Conservation (phyloP, 2,113 vertebrate genomes). For the Catagonus wagneri region DNA sequence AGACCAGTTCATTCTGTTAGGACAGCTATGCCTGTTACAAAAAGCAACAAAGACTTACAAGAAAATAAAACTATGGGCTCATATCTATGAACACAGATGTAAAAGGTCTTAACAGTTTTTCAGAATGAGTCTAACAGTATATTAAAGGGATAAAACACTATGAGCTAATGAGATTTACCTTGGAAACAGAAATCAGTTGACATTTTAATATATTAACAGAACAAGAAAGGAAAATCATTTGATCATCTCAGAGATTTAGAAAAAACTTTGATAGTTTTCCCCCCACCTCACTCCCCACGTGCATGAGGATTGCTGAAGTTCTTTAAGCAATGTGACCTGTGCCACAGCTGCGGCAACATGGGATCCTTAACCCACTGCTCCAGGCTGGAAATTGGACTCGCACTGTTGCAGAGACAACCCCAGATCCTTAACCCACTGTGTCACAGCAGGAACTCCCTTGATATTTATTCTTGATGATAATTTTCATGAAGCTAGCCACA, state of each 20-base stretch:
- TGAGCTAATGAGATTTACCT: conserved; percentile 24
- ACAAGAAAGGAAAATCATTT: not conserved
- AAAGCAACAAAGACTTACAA: not conserved
- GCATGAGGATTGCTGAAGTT: no score
- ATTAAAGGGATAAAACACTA: not conserved
- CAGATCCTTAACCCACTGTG: no score
- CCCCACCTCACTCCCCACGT: no score
- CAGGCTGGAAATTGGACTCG: no score
- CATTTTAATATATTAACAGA: not conserved
- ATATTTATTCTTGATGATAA: not conserved
- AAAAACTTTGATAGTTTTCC: not conserved
- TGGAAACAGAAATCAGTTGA: not conserved
- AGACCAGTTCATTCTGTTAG: not conserved
- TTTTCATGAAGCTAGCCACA: not conserved
- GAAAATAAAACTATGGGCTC: not conserved
- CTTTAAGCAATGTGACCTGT: no score
- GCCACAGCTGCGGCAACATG: no score
- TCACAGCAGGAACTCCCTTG: no score
- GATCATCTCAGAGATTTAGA: not conserved
- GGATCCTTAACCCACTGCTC: no score
- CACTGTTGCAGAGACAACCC: no score
- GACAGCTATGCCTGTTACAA: not conserved
- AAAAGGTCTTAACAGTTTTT: not conserved
- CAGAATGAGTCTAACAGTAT: not conserved
- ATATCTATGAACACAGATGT: not conserved